phyloP scores from a whole-genome alignment of 2,113 vertebrate genomes.

The Amia ocellicauda region DNA sequence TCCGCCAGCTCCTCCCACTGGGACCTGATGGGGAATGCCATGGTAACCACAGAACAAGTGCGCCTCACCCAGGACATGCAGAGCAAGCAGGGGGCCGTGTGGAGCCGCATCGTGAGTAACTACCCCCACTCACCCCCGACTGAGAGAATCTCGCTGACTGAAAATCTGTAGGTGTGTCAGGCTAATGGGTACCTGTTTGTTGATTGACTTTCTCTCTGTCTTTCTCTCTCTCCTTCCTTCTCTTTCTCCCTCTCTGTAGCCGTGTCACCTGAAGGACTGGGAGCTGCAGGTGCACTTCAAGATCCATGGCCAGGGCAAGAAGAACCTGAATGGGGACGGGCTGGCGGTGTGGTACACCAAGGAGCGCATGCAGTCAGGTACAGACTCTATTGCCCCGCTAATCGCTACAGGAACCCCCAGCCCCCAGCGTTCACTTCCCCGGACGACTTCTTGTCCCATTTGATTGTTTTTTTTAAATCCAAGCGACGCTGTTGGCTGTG shows the following conservation, averaged over 20 bases:
- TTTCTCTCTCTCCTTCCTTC: background rate
- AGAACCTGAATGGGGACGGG: constrained; percentile 91
- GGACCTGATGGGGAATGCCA: constrained; percentile 88
- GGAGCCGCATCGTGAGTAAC: constrained; percentile 86
- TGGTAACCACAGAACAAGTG: constrained; percentile 89
- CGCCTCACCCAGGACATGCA: constrained; percentile 90
- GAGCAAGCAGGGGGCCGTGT: constrained; percentile 90
- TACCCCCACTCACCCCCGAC: no score
- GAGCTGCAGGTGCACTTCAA: constrained; percentile 96
- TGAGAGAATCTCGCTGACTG: no score
- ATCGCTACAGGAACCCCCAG: no score
- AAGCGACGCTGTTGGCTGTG: no score
- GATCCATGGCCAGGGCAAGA: constrained; percentile 93
- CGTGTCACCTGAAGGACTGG: constrained; percentile 90
- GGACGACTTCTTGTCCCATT: no score
- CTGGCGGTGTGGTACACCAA: constrained; percentile 95
- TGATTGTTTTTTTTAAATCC: no score
- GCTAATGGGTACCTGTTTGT: no score
- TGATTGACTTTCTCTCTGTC: no score
- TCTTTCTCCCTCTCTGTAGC: constrained; percentile 56
- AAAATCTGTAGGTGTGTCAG: no score
- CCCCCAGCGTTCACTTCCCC: no score
- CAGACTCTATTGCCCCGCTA: no score
- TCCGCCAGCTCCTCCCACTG: constrained; percentile 81
- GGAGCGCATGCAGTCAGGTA: constrained; percentile 89